Percentiles rank a stretch among this genome's conserved stretches.
phyloP scores from a whole-genome alignment of 2,888 invertebrate genomes.

The Odontocerum albicorne region DNA sequence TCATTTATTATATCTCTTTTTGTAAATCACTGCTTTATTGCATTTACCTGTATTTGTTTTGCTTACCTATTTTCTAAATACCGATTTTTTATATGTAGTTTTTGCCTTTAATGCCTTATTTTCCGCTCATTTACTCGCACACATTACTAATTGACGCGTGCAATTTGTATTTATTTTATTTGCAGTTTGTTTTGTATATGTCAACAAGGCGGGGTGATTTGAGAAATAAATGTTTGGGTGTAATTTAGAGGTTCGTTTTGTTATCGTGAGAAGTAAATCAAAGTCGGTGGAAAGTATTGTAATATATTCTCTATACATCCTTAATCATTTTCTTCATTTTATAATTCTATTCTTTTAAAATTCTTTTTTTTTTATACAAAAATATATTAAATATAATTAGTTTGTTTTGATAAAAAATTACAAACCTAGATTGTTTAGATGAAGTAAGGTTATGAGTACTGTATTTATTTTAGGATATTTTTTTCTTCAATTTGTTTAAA shows the following conservation, averaged over 20 bases:
- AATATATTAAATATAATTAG: no score
- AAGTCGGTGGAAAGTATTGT: no score
- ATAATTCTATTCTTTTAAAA: no score
- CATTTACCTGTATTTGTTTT: constrained; percentile 19
- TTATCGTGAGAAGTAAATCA: constrained; percentile 14
- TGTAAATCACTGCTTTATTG: neutral
- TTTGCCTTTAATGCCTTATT: constrained; percentile 4
- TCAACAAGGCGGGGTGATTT: constrained; percentile 27
- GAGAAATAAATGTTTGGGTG: constrained; percentile 13
- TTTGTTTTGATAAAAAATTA: no score
- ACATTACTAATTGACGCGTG: no score
- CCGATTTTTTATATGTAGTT: constrained; percentile 9
- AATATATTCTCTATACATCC: no score
- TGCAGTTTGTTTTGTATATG: constrained; percentile 15
- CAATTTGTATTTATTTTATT: constrained; percentile 15
- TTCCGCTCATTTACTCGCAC: neutral
- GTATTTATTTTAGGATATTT: no score
- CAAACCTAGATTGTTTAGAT: no score
- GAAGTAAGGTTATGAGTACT: no score
- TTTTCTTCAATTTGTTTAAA: no score
- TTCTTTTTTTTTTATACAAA: no score
- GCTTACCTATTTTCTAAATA: constrained; percentile 1
- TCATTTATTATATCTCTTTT: constrained; percentile 10
- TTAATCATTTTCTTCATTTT: no score
- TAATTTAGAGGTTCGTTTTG: constrained; percentile 14